Evolutionary conservation across 2,113 vertebrate species (phyloP).

Genomic region (Nannobrachium achirus): DNA sequence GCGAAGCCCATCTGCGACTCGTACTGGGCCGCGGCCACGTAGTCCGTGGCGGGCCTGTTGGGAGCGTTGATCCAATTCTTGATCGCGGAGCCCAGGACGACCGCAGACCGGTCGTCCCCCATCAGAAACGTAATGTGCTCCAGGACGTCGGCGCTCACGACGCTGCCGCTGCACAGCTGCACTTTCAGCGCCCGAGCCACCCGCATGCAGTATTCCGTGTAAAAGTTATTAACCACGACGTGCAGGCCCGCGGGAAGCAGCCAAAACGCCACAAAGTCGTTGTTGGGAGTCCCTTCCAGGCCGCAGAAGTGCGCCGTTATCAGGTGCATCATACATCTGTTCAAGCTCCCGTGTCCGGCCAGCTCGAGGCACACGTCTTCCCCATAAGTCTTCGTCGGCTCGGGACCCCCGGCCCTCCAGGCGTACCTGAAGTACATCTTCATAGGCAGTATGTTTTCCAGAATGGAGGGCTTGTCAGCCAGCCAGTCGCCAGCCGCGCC

Average conservation of each 20-base stretch:
- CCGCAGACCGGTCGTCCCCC: background rate
- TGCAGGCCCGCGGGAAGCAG: background rate
- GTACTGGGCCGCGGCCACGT: background rate
- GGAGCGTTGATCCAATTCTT: background rate
- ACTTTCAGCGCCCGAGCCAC: background rate
- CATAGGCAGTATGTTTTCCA: slow-evolving; percentile 4
- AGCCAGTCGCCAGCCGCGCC: background rate
- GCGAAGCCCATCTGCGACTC: background rate
- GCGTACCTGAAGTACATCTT: slow-evolving; percentile 3
- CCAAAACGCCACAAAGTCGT: background rate
- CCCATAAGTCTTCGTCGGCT: background rate
- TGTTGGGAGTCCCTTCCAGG: background rate
- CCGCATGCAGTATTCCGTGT: slow-evolving; percentile 2
- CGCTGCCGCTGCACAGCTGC: background rate
- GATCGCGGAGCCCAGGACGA: background rate
- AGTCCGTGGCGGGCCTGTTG: background rate
- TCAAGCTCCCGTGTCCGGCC: slow-evolving; percentile 4
- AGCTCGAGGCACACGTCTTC: background rate
- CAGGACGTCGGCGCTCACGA: background rate
- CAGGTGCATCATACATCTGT: slow-evolving; percentile 4
- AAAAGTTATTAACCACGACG: slow-evolving; percentile 5
- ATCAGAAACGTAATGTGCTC: background rate
- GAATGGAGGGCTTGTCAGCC: background rate
- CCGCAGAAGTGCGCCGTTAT: background rate
- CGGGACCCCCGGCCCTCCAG: background rate